Conservation (phyloP, 2,888 invertebrate species). For the Arctia plantaginis region DNA sequence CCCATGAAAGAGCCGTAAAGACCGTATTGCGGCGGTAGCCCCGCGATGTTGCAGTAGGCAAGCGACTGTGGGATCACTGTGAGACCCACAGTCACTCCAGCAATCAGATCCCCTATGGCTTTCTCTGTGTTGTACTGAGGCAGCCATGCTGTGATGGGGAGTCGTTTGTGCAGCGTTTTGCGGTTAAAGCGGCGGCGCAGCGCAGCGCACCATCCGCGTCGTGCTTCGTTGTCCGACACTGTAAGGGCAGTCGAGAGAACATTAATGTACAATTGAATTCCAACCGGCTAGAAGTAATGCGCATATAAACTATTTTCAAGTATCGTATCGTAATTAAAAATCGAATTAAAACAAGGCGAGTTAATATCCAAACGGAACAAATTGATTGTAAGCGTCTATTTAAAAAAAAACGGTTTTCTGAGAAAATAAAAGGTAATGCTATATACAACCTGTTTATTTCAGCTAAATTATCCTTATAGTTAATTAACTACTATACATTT, state of each 20-base stretch:
- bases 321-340: background rate
- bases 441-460: background rate
- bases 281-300: background rate
- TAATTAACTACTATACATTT: background rate
- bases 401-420: background rate
- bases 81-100: constrained; percentile 96
- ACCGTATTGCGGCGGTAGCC: constrained; percentile 94
- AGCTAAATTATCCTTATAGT: background rate
- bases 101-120: constrained; percentile 94
- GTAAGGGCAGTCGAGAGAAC: constrained; percentile 34
- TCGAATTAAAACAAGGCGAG: background rate
- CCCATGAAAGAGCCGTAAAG: constrained; percentile 97
- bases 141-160: constrained; percentile 92
- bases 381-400: background rate
- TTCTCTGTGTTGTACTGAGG: constrained; percentile 91
- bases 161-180: constrained; percentile 90
- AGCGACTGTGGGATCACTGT: constrained; percentile 97
- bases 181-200: constrained; percentile 87
- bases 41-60: constrained; percentile 93
- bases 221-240: constrained; percentile 81
- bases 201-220: constrained; percentile 73
- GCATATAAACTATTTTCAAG: background rate
- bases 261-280: background rate
- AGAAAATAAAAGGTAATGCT: background rate
- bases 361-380: background rate